A percentile compares a stretch with the other conserved stretches of the same genome.
These are phyloP conservation scores for Cyanoramphus novaezelandiae DNA, from an alignment of 2,113 vertebrate species.

Conservation along the genomic window DNA sequence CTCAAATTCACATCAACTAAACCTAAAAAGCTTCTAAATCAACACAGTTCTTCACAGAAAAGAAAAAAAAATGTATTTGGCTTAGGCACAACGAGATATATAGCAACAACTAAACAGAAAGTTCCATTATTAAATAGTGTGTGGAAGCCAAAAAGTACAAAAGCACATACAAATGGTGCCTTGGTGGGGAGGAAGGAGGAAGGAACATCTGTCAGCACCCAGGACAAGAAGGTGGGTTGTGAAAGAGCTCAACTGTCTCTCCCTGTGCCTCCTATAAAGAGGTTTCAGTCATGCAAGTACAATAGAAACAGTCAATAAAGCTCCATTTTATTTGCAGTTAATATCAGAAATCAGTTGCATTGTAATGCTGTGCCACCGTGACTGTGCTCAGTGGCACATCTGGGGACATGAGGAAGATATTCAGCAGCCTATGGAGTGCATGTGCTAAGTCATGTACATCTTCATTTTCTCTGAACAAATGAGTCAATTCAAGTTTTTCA, in stretches of 20 bases:
- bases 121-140: not conserved
- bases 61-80: not conserved
- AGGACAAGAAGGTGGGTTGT: not conserved
- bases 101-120: not conserved
- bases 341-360: not conserved
- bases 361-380: not conserved
- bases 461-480: not conserved
- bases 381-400: not conserved
- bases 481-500: not conserved
- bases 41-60: conserved; percentile 23
- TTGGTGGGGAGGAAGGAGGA: not conserved
- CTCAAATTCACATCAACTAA: not conserved
- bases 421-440: not conserved
- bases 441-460: not conserved
- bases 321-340: not conserved
- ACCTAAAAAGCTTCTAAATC: not conserved
- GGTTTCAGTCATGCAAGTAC: accelerated
- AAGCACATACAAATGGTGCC: not conserved
- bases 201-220: not conserved
- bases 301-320: not conserved
- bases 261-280: not conserved
- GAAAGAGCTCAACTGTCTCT: not conserved
- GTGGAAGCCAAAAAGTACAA: not conserved
- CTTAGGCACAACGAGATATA: not conserved
- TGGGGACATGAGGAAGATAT: no score